phyloP scores from a whole-genome alignment of 1,140 invertebrate genomes.

The Drosophila malerkotliana region DNA sequence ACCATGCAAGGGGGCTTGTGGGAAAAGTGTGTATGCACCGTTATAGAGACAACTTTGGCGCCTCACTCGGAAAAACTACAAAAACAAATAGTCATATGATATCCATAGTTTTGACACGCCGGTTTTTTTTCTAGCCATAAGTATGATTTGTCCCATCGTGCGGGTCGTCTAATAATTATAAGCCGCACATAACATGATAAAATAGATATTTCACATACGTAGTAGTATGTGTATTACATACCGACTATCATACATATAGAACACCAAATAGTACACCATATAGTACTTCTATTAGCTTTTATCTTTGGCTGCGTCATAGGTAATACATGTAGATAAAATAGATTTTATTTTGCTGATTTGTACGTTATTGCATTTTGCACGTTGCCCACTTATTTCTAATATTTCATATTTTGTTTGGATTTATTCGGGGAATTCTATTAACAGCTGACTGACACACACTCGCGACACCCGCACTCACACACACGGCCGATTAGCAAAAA shows the following conservation, averaged over 20 bases:
- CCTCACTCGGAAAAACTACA: background rate
- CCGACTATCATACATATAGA: background rate
- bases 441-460: slow-evolving; percentile 14
- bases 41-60: slow-evolving; percentile 35
- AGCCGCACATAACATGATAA: background rate
- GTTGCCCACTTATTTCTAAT: slow-evolving; percentile 2
- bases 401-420: slow-evolving; percentile 1
- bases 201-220: background rate
- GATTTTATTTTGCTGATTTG: slow-evolving; percentile 2
- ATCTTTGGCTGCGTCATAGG: slow-evolving; percentile 29
- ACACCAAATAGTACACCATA: slow-evolving; percentile 4
- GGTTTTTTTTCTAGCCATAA: background rate
- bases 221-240: background rate
- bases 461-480: background rate
- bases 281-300: slow-evolving; percentile 20
- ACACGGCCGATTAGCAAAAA: background rate
- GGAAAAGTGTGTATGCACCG: slow-evolving; percentile 39
- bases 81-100: too few species aligned
- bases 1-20: background rate
- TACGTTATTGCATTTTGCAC: background rate
- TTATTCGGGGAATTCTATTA: background rate
- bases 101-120: slow-evolving; percentile 3
- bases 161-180: slow-evolving; percentile 21
- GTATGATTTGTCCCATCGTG: slow-evolving; percentile 20
- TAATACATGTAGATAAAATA: background rate